These are phyloP conservation scores for Crenuchus spilurus DNA, from an alignment of 2,797 vertebrate genomes.

Conservation along the genomic window DNA sequence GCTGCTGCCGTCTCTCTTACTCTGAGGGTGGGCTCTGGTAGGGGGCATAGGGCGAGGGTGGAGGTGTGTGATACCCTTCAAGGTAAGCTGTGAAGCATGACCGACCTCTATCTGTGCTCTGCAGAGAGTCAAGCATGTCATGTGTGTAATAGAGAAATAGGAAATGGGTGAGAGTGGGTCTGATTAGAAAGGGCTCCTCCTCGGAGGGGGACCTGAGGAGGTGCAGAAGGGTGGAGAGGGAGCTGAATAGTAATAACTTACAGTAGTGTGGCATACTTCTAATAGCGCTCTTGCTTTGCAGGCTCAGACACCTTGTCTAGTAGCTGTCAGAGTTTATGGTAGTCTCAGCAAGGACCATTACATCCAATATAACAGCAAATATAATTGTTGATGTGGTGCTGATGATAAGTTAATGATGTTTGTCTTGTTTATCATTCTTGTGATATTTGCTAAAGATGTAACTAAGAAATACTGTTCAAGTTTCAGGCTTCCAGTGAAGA, in stretches of 20 bases:
- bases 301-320: background rate
- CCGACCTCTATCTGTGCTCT: slow-evolving; percentile 66
- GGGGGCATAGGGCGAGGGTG: slow-evolving; percentile 33
- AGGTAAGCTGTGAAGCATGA: slow-evolving; percentile 50
- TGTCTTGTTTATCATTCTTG: slow-evolving; percentile 2
- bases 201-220: slow-evolving; percentile 33
- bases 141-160: slow-evolving; percentile 67
- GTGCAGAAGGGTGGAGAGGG: slow-evolving; percentile 38
- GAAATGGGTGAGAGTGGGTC: slow-evolving; percentile 50
- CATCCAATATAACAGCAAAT: background rate
- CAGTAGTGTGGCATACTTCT: background rate
- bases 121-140: slow-evolving; percentile 72
- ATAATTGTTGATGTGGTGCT: background rate
- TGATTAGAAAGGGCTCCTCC: slow-evolving; percentile 37
- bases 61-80: slow-evolving; percentile 18
- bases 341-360: background rate
- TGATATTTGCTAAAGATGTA: background rate
- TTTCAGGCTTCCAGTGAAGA: background rate
- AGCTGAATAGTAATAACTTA: slow-evolving; percentile 10
- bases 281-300: background rate
- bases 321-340: background rate
- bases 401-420: background rate
- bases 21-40: slow-evolving; percentile 38
- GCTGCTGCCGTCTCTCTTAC: slow-evolving; percentile 26
- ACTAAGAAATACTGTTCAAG: background rate